Conservation (phyloP, 2,797 vertebrate species). For the Sebastes diaconus region DNA sequence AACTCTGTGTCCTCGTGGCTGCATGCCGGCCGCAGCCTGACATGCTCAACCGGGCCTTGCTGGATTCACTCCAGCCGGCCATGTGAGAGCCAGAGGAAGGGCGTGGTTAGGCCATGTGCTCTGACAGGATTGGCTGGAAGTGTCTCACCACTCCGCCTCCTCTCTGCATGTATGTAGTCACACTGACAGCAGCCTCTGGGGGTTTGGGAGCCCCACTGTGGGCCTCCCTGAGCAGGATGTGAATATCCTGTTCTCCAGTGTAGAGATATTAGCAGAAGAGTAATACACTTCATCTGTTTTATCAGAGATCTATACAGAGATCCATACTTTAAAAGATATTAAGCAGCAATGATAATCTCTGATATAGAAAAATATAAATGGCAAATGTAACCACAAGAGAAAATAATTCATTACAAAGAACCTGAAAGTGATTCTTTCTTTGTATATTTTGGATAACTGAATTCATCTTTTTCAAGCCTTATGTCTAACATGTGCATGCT, state of each 20-base stretch:
- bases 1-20: constrained; percentile 51
- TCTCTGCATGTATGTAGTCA: not conserved
- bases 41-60: constrained; percentile 46
- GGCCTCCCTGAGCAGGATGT: constrained; percentile 39
- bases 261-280: not conserved
- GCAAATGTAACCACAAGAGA: not conserved
- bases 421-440: not conserved
- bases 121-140: constrained; percentile 45
- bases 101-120: constrained; percentile 10
- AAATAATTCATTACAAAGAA: not conserved
- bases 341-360: not conserved
- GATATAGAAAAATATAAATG: not conserved
- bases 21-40: constrained; percentile 2
- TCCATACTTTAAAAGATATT: not conserved
- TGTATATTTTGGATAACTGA: not conserved
- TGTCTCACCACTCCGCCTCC: constrained; percentile 36
- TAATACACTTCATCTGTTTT: not conserved
- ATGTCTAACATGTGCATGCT: not conserved
- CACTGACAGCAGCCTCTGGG: not conserved
- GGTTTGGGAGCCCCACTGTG: constrained; percentile 17
- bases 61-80: constrained; percentile 58
- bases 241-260: constrained; percentile 8
- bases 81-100: constrained; percentile 40
- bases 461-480: not conserved
- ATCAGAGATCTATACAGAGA: not conserved